Evolutionary conservation across 2,797 vertebrate species (phyloP).

Genomic region (Eutrigla gurnardus): DNA sequence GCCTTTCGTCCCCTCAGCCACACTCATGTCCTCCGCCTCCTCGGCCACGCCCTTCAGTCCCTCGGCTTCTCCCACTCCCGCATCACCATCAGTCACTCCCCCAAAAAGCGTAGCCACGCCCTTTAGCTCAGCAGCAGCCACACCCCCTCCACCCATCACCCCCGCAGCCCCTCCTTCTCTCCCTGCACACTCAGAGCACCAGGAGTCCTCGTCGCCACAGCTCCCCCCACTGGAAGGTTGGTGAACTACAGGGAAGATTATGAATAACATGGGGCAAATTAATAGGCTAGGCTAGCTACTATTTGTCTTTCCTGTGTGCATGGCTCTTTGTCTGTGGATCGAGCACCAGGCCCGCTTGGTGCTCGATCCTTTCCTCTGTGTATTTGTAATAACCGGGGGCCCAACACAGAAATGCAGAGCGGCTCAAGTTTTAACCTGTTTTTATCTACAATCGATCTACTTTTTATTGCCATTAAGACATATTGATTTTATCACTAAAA

Average conservation of each 20-base stretch:
- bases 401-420: conserved; percentile 43
- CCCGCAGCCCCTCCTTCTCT: conserved; percentile 75
- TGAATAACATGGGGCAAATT: conserved; percentile 63
- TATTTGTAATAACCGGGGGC: conserved; percentile 61
- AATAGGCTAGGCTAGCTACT: conserved; percentile 54
- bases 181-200: conserved; percentile 82
- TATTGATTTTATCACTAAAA: conserved; percentile 9
- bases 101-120: conserved; percentile 36
- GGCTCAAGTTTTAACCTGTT: conserved; percentile 9
- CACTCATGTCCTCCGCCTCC: conserved; percentile 38
- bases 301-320: conserved; percentile 76
- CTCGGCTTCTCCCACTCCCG: conserved; percentile 25
- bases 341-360: conserved; percentile 64
- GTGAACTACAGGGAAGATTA: conserved; percentile 80
- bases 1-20: conserved; percentile 74
- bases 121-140: conserved; percentile 47
- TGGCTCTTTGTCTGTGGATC: conserved; percentile 75
- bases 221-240: conserved; percentile 85
- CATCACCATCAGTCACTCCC: conserved; percentile 29
- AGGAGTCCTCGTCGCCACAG: conserved; percentile 81
- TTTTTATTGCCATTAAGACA: neutral
- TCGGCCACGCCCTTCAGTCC: conserved; percentile 20
- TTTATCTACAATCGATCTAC: conserved; percentile 19
- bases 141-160: conserved; percentile 67
- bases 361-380: conserved; percentile 55